These are phyloP conservation scores for Xenopus tropicalis DNA, from an alignment of 2,113 vertebrate genomes.

Conservation along the genomic window DNA sequence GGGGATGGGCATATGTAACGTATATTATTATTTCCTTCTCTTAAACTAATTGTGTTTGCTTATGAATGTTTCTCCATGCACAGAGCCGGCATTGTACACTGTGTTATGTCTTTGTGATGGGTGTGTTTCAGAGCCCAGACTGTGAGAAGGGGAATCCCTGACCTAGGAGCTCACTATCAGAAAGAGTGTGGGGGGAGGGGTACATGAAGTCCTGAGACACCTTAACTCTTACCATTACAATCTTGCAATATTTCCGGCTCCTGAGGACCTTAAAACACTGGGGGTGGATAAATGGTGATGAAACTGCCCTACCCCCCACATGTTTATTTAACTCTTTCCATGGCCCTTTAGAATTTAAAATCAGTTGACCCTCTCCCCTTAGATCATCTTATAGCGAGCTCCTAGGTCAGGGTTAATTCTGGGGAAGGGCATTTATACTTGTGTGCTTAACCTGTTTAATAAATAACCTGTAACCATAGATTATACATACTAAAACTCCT, in stretches of 20 bases:
- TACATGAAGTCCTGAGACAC: not conserved
- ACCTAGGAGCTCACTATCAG: constrained; percentile 25
- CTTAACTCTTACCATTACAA: constrained; percentile 1
- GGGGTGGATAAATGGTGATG: not conserved
- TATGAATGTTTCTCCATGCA: not conserved
- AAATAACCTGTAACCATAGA: not conserved
- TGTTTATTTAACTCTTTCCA: constrained; percentile 5
- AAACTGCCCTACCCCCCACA: constrained; percentile 9
- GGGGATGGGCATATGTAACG: constrained; percentile 19
- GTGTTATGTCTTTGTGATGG: not conserved
- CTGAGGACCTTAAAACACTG: not conserved
- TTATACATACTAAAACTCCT: too few species aligned
- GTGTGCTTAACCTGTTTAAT: not conserved
- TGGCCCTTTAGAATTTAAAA: not conserved
- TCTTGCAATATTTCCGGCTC: not conserved
- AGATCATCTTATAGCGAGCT: not conserved
- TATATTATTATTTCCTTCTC: not conserved
- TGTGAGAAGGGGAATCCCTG: constrained; percentile 29
- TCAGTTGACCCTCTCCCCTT: not conserved
- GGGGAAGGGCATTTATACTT: not conserved
- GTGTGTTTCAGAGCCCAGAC: not conserved
- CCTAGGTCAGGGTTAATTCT: not conserved
- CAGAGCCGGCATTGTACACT: constrained; percentile 7
- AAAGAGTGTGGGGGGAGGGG: constrained; percentile 1
- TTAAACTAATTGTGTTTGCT: not conserved